phyloP scores from a whole-genome alignment of 2,888 invertebrate genomes.

The Chrysodeixis includens region DNA sequence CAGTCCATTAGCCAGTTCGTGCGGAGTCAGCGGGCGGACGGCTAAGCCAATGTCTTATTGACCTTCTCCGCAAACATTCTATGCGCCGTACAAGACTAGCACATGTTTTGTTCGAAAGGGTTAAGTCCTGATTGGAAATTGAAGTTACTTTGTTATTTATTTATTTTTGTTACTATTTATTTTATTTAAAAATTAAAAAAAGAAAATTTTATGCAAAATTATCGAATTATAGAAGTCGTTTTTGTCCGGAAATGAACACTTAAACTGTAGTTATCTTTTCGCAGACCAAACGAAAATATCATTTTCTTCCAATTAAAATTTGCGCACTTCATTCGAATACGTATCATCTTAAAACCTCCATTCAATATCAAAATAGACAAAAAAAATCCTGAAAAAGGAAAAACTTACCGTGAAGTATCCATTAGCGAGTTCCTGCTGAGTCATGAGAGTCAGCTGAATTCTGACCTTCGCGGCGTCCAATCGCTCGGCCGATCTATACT shows the following conservation, averaged over 20 bases:
- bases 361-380: not conserved
- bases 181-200: no score
- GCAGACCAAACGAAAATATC: not conserved
- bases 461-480: slow-evolving; percentile 27
- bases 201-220: no score
- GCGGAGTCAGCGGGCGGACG: slow-evolving; percentile 42
- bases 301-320: not conserved
- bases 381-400: slow-evolving; percentile 5
- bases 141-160: not conserved
- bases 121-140: slow-evolving; percentile 10
- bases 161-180: no score
- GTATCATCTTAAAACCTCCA: not conserved
- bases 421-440: slow-evolving; percentile 38
- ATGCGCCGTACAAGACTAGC: slow-evolving; percentile 3
- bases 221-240: no score
- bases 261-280: not conserved
- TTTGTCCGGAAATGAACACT: no score
- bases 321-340: not conserved
- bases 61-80: slow-evolving; percentile 48
- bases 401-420: slow-evolving; percentile 24
- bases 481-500: slow-evolving; percentile 30
- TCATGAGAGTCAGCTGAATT: slow-evolving; percentile 33
- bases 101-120: slow-evolving; percentile 39
- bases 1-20: slow-evolving; percentile 49
- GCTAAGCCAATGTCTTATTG: slow-evolving; percentile 49